Conservation (phyloP, 1,140 invertebrate genomes). For the Heliconius nattereri region DNA sequence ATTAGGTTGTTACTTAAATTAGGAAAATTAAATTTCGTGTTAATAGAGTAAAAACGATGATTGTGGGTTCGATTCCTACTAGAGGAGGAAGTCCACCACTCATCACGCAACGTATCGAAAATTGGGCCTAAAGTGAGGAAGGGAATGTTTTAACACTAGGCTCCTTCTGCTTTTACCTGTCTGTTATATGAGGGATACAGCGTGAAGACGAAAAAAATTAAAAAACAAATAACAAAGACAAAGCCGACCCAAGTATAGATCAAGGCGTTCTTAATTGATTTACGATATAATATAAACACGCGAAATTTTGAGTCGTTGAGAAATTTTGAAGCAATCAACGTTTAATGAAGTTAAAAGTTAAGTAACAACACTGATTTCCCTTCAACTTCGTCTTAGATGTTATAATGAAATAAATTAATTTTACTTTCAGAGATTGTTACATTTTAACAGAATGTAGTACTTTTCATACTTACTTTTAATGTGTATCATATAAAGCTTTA, state of each 20-base stretch:
- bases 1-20: too few relatives aligned
- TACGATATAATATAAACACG: conserved; percentile 20
- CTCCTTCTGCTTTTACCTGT: too few relatives aligned
- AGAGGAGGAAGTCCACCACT: too few relatives aligned
- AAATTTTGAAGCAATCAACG: conserved; percentile 30
- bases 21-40: too few relatives aligned
- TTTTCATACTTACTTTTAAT: neutral
- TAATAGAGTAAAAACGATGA: too few relatives aligned
- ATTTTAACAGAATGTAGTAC: neutral
- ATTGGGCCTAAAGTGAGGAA: too few relatives aligned
- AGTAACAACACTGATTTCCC: conserved; percentile 22
- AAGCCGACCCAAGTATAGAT: neutral
- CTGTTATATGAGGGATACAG: neutral
- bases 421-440: neutral
- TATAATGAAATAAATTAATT: conserved; percentile 11
- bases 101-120: too few relatives aligned
- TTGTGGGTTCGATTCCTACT: too few relatives aligned
- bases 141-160: too few relatives aligned
- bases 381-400: neutral
- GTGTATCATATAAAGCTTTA: neutral
- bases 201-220: neutral
- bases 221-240: neutral
- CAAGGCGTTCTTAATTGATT: conserved; percentile 19
- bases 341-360: conserved; percentile 31
- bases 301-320: conserved; percentile 13